phyloP scores from a whole-genome alignment of 2,888 invertebrate species.

The Mesorhabditis belari region DNA sequence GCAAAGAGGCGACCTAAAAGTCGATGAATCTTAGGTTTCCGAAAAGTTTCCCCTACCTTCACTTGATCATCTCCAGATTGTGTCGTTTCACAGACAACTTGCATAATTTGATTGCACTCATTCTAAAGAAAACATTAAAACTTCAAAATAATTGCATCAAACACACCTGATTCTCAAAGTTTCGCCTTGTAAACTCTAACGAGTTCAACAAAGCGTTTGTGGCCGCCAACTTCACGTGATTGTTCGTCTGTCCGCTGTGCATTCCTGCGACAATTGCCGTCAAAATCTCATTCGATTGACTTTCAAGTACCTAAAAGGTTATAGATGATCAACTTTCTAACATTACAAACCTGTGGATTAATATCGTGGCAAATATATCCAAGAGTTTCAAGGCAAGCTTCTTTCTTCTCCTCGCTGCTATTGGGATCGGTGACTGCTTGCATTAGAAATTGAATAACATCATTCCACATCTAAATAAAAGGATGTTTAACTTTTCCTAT shows the following conservation, averaged over 20 bases:
- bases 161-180: conserved; percentile 81
- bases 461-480: conserved; percentile 74
- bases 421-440: conserved; percentile 71
- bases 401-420: conserved; percentile 86
- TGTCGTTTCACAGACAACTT: conserved; percentile 97
- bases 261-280: conserved; percentile 99
- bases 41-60: conserved; percentile 60
- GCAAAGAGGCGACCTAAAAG: conserved; percentile 73
- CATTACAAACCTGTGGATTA: conserved; percentile 52
- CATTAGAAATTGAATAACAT: conserved; percentile 77
- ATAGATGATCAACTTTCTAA: neutral
- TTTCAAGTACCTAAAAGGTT: conserved; percentile 66
- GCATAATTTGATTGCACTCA: conserved; percentile 98
- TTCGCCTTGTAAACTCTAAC: conserved; percentile 92
- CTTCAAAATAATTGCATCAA: neutral
- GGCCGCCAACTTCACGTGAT: conserved; percentile 88
- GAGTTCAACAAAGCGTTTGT: conserved; percentile 93
- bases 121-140: conserved; percentile 58
- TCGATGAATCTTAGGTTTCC: no score
- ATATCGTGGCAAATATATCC: conserved; percentile 99
- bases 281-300: conserved; percentile 88
- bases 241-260: conserved; percentile 76
- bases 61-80: conserved; percentile 85
- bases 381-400: conserved; percentile 92
- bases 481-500: neutral